Base-by-base conservation (phyloP, 2,888 invertebrate species). In the Koerneria pararmatus region DNA sequence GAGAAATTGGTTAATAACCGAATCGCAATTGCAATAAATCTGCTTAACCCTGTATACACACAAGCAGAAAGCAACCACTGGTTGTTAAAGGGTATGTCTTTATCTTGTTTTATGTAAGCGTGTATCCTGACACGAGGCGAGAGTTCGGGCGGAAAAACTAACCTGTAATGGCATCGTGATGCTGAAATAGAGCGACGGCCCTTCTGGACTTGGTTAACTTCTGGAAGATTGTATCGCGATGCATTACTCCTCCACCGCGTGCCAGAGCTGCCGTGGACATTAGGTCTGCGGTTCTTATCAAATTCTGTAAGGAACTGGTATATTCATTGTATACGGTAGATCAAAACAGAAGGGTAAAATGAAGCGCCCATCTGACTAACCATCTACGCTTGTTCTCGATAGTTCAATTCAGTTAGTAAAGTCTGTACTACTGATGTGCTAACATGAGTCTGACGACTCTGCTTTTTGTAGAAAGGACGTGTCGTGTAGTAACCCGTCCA, bases 401-500 rank as follows among this genome's bases (percentile, higher is more conserved):
- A 41, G 46, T n/a, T 41, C 46, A 41, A 41, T 11, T 15, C 11
- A 15, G 19, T 41, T n/a, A 41, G 11, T 41, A 41, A 41, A 11
- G 11, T 15, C 46, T 11, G 11, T 41, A 41, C 46, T 41, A 41
- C 19, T 15, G 53, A 51, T n/a, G 22, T 1, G n/a, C 63, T 49
- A 34, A 78, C 77, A 67, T 76, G 93, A 61, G 93, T 86, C 82
- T 93, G 90, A 0, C 82, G 78, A 67, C 77, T 81, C 70, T 79
- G 83, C 54, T 79, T 91, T 87, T 84, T 93, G 90, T 69, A 93
- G 77, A 85, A 86, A 0, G 87, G 87, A 49, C 87, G 86, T 0
- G 95, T 95, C 0, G 93, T 93, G 84, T 89, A 97, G 85, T 94
- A 97, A 0, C 97, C 97, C 4, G 93, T 93, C 97, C 97, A 97